phyloP scores from a whole-genome alignment of 2,888 invertebrate species.

The Caenorhabditis parvicauda region DNA sequence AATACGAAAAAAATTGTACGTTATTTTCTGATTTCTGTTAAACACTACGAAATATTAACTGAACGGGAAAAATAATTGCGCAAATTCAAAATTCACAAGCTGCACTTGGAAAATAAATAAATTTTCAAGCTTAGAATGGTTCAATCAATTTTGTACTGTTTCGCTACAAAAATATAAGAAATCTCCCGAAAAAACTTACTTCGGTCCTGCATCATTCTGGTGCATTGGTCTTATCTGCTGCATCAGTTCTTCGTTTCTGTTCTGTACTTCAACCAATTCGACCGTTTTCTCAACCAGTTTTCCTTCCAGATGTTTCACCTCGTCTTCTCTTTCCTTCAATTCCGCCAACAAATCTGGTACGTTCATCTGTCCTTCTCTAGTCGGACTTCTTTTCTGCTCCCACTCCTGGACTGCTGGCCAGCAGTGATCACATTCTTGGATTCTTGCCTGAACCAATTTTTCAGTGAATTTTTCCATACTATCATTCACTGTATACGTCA shows the following conservation, averaged over 20 bases:
- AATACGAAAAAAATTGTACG: not conserved
- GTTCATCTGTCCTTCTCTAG: constrained; percentile 10
- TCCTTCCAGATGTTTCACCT: constrained; percentile 75
- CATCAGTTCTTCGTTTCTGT: constrained; percentile 71
- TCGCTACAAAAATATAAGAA: too few species aligned
- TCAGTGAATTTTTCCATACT: not conserved
- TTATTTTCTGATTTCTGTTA: not conserved
- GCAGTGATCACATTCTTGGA: constrained; percentile 40
- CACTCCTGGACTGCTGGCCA: constrained; percentile 37
- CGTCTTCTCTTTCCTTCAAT: constrained; percentile 43
- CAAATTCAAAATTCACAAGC: not conserved
- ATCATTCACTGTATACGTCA: too few species aligned
- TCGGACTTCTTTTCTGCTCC: constrained; percentile 40
- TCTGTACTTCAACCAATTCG: constrained; percentile 79
- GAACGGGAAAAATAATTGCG: not conserved
- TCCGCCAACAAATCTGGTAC: constrained; percentile 36
- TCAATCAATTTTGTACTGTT: not conserved
- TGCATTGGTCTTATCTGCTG: constrained; percentile 67
- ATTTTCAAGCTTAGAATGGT: not conserved
- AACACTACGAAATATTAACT: not conserved
- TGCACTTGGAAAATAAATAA: not conserved
- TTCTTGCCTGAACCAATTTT: constrained; percentile 21
- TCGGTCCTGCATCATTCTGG: constrained; percentile 39
- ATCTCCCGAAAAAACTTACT: too few species aligned
- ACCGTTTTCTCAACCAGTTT: constrained; percentile 94